Conservation (phyloP, 2,113 vertebrate genomes). For the Caracal caracal region DNA sequence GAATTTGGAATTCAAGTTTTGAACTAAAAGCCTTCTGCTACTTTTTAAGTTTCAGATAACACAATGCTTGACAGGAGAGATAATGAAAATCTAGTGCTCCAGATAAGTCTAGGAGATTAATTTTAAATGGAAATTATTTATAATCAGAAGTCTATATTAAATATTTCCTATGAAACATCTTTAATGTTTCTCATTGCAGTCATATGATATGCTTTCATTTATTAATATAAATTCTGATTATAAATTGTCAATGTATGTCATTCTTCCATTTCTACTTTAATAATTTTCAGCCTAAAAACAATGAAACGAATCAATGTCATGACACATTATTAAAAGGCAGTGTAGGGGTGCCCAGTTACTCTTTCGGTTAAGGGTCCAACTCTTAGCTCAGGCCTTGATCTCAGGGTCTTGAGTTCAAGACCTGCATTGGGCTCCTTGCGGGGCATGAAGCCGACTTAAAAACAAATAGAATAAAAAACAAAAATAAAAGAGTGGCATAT, state of each 20-base stretch:
- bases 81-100: background rate
- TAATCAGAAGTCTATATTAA: background rate
- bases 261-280: background rate
- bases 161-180: background rate
- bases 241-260: background rate
- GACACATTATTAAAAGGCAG: background rate
- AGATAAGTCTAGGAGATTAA: background rate
- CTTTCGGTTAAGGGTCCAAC: too few relatives aligned
- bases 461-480: too few relatives aligned
- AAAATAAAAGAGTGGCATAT: background rate
- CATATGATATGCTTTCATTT: background rate
- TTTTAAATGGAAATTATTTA: background rate
- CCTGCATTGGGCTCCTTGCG: too few relatives aligned
- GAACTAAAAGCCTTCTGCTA: background rate
- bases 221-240: background rate
- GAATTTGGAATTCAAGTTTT: background rate
- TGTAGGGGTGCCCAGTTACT: too few relatives aligned
- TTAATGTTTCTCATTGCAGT: background rate
- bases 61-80: background rate
- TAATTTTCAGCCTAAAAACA: background rate
- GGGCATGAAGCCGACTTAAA: too few relatives aligned
- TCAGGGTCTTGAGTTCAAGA: too few relatives aligned
- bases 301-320: background rate
- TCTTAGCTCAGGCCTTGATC: too few relatives aligned
- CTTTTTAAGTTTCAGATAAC: background rate